A percentile compares a stretch with the other conserved stretches of the same genome.
Evolutionary conservation across 2,888 invertebrate genomes (phyloP).

Genomic region (Monoplex corrugatus): DNA sequence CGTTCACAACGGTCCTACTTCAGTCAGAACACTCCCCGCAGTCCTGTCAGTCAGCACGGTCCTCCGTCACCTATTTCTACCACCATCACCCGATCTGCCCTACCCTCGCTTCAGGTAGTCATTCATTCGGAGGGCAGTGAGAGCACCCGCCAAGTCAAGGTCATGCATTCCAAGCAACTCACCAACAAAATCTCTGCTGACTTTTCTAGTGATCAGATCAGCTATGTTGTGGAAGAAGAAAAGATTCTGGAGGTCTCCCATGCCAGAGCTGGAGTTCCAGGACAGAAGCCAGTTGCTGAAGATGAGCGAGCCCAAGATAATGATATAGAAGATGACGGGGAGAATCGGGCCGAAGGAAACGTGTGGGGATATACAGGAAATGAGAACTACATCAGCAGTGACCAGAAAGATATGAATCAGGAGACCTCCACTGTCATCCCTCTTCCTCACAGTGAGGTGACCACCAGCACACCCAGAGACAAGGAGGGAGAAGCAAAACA

Average conservation of each 20-base stretch:
- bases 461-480: background rate
- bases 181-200: background rate
- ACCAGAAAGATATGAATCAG: slow-evolving; percentile 1
- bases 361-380: slow-evolving; percentile 33
- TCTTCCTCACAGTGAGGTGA: background rate
- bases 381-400: slow-evolving; percentile 35
- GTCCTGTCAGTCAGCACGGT: background rate
- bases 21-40: background rate
- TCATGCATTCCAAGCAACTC: background rate
- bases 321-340: slow-evolving; percentile 30
- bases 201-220: background rate
- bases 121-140: slow-evolving; percentile 23
- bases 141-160: slow-evolving; percentile 26
- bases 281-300: background rate
- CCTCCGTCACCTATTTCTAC: background rate
- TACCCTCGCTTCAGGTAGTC: slow-evolving; percentile 19
- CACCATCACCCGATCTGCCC: slow-evolving; percentile 20
- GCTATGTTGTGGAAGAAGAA: background rate
- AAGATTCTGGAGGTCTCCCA: background rate
- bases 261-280: slow-evolving; percentile 19
- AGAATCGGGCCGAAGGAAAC: slow-evolving; percentile 44
- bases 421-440: slow-evolving; percentile 2
- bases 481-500: background rate
- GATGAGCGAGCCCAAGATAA: slow-evolving; percentile 39
- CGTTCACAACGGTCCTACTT: background rate